Base-by-base conservation (phyloP, 2,888 invertebrate species). In the Polydesmus complanatus region DNA sequence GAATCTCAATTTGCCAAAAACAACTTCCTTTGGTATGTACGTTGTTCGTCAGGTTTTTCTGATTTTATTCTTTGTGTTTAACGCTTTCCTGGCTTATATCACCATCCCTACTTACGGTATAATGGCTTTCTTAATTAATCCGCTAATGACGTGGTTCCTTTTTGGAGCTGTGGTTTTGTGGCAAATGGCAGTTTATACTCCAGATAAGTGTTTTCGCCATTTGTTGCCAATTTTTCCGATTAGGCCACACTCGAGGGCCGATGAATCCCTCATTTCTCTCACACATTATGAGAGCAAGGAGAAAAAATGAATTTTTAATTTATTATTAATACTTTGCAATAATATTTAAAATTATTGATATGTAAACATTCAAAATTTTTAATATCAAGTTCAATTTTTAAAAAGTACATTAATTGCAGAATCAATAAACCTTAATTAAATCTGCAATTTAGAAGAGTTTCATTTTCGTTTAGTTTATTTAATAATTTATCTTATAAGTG, bases 51-150 rank as follows among this genome's bases (percentile, higher is more conserved):
- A 61, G 27, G n/a, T 52, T 27, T 23, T 27, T 5, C 27, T 61
- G 21, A 3, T 52, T 1, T 1, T 47, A 14, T 47, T 61, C 21
- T 26, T 58, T 1, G 22, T 54, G 18, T 37, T 58, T 18, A 57
- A 61, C 11, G 27, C 66, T 8, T 68, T 68, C 53, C 68, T 69
- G 56, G 61, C 65, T 1, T 71, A 68, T 63, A 71, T 72, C 55
- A 71, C 71, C 58, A 69, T 69, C n/a, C 58, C 64, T 50, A 70
- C 72, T 0, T 74, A 74, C 61, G 73, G 73, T 3, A 66, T 67
- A 1, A 65, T 68, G 54, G 71, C 73, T 1, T 64, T 72, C 14
- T 52, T 72, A 2, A 56, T 72, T 1, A 70, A 72, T 49, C 74
- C 74, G 8, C 66, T 73, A 3, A 64, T 71, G 27, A 71, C 71